Evolutionary conservation across 1,140 invertebrate genomes (phyloP).

Genomic region (Lasioglossum baleicum): DNA sequence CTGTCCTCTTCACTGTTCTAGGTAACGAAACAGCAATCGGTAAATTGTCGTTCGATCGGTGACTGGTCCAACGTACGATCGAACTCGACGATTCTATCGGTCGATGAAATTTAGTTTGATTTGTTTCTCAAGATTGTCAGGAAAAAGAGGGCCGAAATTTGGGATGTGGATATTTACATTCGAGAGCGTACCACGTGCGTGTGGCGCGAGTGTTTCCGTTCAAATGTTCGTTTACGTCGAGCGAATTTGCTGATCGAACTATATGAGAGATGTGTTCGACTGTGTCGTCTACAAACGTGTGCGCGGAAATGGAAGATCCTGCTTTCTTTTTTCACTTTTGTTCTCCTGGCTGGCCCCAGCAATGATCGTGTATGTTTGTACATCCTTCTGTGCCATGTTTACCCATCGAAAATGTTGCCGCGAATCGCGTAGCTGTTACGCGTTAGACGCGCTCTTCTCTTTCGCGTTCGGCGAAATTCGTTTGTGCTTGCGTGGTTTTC

Average conservation of each 20-base stretch:
- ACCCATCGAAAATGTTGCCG: constrained; percentile 48
- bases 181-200: background rate
- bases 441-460: constrained; percentile 60
- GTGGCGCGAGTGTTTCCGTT: background rate
- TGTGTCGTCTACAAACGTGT: constrained; percentile 8
- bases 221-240: background rate
- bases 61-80: background rate
- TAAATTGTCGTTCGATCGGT: background rate
- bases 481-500: background rate
- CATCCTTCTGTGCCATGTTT: background rate
- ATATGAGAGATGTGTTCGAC: background rate
- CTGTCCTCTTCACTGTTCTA: background rate
- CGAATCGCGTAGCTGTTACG: constrained; percentile 74
- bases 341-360: background rate
- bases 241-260: constrained; percentile 27
- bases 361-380: background rate
- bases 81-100: background rate
- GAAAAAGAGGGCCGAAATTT: too few relatives aligned
- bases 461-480: background rate
- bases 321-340: background rate
- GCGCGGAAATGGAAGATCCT: constrained; percentile 45
- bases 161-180: background rate
- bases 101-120: background rate
- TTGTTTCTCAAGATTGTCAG: background rate
- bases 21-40: background rate